These are phyloP conservation scores for Psilopsiagon aurifrons DNA, from an alignment of 2,113 vertebrate species.

Conservation along the genomic window DNA sequence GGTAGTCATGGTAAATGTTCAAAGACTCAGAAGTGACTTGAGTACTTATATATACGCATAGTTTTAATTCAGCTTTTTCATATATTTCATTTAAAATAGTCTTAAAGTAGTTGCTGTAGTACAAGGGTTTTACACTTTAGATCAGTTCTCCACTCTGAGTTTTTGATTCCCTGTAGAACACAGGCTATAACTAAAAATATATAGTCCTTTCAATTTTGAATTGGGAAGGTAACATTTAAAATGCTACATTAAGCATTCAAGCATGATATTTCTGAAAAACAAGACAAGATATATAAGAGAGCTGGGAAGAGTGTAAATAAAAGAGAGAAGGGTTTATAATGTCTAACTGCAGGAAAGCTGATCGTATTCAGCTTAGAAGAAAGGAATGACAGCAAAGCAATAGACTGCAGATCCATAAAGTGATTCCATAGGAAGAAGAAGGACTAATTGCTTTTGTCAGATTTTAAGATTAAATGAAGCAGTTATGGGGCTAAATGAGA, in stretches of 20 bases:
- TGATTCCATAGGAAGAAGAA: not conserved
- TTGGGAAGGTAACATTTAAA: not conserved
- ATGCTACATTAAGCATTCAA: not conserved
- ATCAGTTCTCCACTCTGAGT: not conserved
- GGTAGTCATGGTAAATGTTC: not conserved
- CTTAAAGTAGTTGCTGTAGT: not conserved
- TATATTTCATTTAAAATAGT: not conserved
- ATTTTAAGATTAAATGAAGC: not conserved
- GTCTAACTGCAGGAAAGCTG: not conserved
- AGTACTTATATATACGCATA: not conserved
- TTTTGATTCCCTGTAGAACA: conserved; percentile 17
- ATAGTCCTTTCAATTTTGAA: not conserved
- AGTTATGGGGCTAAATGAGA: not conserved
- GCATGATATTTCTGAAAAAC: not conserved
- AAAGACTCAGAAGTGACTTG: not conserved
- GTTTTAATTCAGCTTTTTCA: not conserved
- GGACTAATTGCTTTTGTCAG: not conserved
- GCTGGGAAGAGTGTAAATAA: not conserved
- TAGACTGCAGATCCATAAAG: not conserved
- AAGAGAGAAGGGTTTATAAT: not conserved
- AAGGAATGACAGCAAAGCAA: not conserved
- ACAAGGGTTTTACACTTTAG: not conserved
- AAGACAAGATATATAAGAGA: conserved; percentile 20
- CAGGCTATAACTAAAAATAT: not conserved
- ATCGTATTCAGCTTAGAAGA: not conserved